Conservation (phyloP, 1,140 invertebrate species). For the Sycobia sp. region DNA sequence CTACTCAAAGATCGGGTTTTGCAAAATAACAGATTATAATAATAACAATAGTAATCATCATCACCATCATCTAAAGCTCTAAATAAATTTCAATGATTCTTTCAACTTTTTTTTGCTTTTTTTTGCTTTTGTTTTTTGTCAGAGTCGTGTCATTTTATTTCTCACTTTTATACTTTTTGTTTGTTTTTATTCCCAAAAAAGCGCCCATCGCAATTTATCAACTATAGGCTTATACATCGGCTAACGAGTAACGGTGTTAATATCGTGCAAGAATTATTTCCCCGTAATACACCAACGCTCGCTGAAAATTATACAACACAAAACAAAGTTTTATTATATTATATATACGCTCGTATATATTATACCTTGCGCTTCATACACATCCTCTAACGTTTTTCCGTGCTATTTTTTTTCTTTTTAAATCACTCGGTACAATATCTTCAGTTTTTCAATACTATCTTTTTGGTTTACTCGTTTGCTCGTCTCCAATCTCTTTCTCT, state of each 20-base stretch:
- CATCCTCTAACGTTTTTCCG: too few relatives aligned
- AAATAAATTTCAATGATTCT: too few relatives aligned
- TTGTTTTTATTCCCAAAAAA: slow-evolving; percentile 47
- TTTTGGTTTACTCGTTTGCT: slow-evolving; percentile 32
- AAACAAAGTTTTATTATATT: too few relatives aligned
- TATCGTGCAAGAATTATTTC: slow-evolving; percentile 48
- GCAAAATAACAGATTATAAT: too few relatives aligned
- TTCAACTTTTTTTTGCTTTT: slow-evolving; percentile 40
- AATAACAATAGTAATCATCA: too few relatives aligned
- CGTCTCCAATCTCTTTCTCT: slow-evolving; percentile 13
- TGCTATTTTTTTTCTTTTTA: too few relatives aligned
- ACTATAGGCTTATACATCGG: slow-evolving; percentile 47
- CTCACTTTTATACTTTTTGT: slow-evolving; percentile 46
- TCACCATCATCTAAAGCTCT: too few relatives aligned
- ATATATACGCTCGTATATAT: too few relatives aligned
- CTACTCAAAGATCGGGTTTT: too few relatives aligned
- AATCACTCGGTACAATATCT: too few relatives aligned
- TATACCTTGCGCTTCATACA: too few relatives aligned
- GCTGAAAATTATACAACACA: slow-evolving; percentile 21
- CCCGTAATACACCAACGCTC: slow-evolving; percentile 40
- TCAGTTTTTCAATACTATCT: too few relatives aligned
- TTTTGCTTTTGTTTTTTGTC: slow-evolving; percentile 41
- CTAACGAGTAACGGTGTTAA: slow-evolving; percentile 47
- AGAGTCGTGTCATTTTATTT: slow-evolving; percentile 48
- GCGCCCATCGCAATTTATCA: slow-evolving; percentile 37